Percentiles rank a stretch among this genome's conserved stretches.
Evolutionary conservation across 2,888 invertebrate genomes (phyloP).

Genomic region (Hypercompe scribonia): DNA sequence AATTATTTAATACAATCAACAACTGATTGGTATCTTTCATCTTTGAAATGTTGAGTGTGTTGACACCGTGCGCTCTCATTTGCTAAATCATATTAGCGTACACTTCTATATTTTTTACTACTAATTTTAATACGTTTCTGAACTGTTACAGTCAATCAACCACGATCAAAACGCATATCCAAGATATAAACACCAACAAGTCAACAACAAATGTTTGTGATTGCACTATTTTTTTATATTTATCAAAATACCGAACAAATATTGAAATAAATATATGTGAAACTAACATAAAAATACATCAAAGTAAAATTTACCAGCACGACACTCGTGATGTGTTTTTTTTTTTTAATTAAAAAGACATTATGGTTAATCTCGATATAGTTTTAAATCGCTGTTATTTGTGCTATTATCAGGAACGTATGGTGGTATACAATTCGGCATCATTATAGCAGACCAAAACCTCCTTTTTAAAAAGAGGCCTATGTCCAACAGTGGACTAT

Average conservation of each 20-base stretch:
- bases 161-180: slow-evolving; percentile 6
- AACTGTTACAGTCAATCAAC: background rate
- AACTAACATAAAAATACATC: slow-evolving; percentile 33
- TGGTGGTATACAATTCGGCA: no score
- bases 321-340: slow-evolving; percentile 1
- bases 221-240: slow-evolving; percentile 36
- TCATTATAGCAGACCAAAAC: no score
- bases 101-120: background rate
- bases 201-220: slow-evolving; percentile 42
- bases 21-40: background rate
- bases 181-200: slow-evolving; percentile 42
- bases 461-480: no score
- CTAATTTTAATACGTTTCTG: no score
- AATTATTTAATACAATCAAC: background rate
- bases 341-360: background rate
- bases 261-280: slow-evolving; percentile 41
- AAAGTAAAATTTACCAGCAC: background rate
- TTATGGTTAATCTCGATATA: no score
- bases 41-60: background rate
- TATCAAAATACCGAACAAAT: slow-evolving; percentile 38
- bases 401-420: no score
- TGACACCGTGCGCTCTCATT: background rate
- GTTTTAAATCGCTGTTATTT: no score
- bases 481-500: no score
- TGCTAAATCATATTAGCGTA: background rate